Evolutionary conservation across 2,113 vertebrate genomes (phyloP), one percentile per base, ranked within the genome.

Genomic region (Mugil cephalus): DNA sequence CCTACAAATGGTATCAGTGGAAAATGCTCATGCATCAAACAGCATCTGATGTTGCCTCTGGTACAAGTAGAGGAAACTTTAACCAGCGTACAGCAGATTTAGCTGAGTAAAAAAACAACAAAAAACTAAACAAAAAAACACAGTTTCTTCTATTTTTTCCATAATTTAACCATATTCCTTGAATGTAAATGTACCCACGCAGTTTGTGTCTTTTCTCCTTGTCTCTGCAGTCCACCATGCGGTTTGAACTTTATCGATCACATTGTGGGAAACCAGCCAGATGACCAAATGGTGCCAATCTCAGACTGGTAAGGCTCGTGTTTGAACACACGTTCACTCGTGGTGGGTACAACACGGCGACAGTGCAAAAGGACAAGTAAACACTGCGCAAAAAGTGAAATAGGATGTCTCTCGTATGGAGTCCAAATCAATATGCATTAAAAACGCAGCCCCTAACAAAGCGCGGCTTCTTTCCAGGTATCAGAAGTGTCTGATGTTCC

Each of bases 241-340:
- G 82, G 81, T 74, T 78, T 96, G 58, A 88, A 50, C 35, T 95
- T 95, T 66, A 94, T 96, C 39, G 95, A 96, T 90, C 95, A 96
- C 88, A 74, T 96, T 88, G 95, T 96, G 80, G 95, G 95, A 90
- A 96, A 95, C 89, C 94, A 95, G 91, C 93, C 95, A 87, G 93
- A 96, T 71, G 89, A 94, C 55, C 45, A 93, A 67, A 96, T 96
- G 95, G 91, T 93, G 84, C 91, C 92, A 43, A 15, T 92, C 42
- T 88, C 94, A 46, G 94, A 95, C 79, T 96, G 95, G 95, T 95
- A 88, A 90, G 93, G 14, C 24, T 76, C 84, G 48, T 81, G 77
- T 35, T 12, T 19, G 24, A 69, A n/a, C 13, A 50, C 87, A 87
- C 65, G 69, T 79, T 84, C 80, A 74, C 83, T 69, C 64, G 17